Evolutionary conservation across 2,113 vertebrate genomes (phyloP).

Genomic region (Equus quagga): DNA sequence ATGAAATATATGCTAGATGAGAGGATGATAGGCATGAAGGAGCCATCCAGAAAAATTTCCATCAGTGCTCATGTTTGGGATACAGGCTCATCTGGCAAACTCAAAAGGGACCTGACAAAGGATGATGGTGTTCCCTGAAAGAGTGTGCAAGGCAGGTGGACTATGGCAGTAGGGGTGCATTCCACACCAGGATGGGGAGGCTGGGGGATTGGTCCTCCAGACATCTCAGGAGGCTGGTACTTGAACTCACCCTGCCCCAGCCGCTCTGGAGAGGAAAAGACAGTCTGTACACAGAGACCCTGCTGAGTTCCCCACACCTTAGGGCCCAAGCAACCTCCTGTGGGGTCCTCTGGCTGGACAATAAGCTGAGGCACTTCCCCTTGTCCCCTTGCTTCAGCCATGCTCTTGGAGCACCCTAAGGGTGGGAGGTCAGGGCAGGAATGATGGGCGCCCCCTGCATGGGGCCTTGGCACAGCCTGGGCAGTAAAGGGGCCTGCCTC

Average conservation of each 20-base stretch:
- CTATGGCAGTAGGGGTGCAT: background rate
- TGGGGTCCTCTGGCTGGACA: background rate
- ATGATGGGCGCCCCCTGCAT: fast-evolving
- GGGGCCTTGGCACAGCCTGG: background rate
- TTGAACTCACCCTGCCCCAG: background rate
- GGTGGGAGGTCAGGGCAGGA: background rate
- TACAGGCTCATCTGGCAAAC: background rate
- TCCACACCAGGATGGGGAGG: background rate
- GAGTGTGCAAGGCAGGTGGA: background rate
- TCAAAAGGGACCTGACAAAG: background rate
- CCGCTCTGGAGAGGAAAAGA: background rate
- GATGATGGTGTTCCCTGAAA: background rate
- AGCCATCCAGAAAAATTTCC: background rate
- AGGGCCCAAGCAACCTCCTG: background rate
- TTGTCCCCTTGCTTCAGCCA: background rate
- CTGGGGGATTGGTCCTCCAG: background rate
- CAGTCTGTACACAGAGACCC: background rate
- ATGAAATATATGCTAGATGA: background rate
- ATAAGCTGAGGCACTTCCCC: background rate
- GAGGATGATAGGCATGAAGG: background rate
- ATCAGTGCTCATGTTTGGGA: background rate
- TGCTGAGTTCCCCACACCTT: background rate
- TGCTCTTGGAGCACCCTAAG: background rate
- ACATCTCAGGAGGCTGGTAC: background rate
- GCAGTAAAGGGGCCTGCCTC: background rate